Evolutionary conservation across 2,888 invertebrate species (phyloP), one percentile per base, ranked within the genome.

Genomic region (Desoria tigrina): DNA sequence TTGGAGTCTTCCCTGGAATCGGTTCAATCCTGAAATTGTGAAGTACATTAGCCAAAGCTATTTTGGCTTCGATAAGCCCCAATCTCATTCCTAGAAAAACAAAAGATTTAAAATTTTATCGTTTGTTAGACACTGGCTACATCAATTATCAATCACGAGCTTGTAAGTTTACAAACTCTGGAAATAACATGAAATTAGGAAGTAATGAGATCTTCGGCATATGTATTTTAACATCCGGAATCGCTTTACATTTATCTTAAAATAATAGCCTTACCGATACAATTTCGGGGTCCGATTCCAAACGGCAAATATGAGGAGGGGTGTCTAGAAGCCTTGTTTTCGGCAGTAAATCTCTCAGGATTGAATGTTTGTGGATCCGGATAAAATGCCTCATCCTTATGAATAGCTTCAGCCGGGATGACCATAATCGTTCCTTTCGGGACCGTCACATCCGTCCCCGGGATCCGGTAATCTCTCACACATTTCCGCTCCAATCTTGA

Each of bases 311-410:
- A 71, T 21, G 68, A 68, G 39, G 57, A 64, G 2, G 68, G 65
- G 62, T 61, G 49, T 28, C 66, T 53, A 4, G 58, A 39, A 1
- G 53, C 51, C 39, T 66, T 68, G 23, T n/a, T n/a, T n/a, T n/a
- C n/a, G n/a, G n/a, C n/a, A n/a, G n/a, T n/a, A n/a, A n/a, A n/a
- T n/a, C n/a, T 62, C 60, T 59, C 66, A 9, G 71, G 71, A 42
- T 68, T 57, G 28, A 71, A 71, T n/a, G 63, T 56, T 23, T 71
- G 49, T 1, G 71, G 71, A 24, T 71, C 42, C 16, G 63, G 66
- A 45, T 59, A 71, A 62, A 65, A 53, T 16, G 60, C 58, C n/a
- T 37, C 27, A 28, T 68, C 68, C 23, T 45, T 39, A 42, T 69
- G 68, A 26, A 53, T 53, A 6, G 9, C 53, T 53, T 53, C 24